Conservation (phyloP, 2,113 vertebrate species). For the Sisor rabdophorus region DNA sequence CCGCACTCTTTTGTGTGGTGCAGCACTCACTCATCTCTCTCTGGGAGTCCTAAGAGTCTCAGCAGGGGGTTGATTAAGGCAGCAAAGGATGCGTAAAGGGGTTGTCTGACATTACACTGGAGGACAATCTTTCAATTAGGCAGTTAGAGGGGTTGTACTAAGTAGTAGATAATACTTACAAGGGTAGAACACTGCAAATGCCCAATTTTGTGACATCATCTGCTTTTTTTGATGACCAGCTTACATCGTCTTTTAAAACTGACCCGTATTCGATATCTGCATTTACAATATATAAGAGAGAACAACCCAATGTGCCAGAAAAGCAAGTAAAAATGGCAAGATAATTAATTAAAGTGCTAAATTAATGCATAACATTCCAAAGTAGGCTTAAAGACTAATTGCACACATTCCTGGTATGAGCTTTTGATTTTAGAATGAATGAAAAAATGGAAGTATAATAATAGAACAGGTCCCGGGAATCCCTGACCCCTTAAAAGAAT, state of each 20-base stretch:
- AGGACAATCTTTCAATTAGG: constrained; percentile 37
- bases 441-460: not conserved
- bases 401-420: not conserved
- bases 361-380: not conserved
- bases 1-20: constrained; percentile 12
- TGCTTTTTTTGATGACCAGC: no score
- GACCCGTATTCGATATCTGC: no score
- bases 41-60: constrained; percentile 67
- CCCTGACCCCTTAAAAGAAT: not conserved
- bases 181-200: no score
- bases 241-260: no score
- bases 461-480: not conserved
- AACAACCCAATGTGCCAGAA: no score
- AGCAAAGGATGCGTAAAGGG: constrained; percentile 55
- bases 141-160: not conserved
- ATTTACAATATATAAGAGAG: no score
- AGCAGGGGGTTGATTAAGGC: constrained; percentile 71
- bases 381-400: not conserved
- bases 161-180: no score
- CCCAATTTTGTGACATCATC: no score
- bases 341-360: no score
- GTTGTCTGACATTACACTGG: constrained; percentile 54
- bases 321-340: no score
- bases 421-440: not conserved
- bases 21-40: constrained; percentile 24